Conservation (phyloP, 23 tunicate genomes). For the Pegea sp. region DNA sequence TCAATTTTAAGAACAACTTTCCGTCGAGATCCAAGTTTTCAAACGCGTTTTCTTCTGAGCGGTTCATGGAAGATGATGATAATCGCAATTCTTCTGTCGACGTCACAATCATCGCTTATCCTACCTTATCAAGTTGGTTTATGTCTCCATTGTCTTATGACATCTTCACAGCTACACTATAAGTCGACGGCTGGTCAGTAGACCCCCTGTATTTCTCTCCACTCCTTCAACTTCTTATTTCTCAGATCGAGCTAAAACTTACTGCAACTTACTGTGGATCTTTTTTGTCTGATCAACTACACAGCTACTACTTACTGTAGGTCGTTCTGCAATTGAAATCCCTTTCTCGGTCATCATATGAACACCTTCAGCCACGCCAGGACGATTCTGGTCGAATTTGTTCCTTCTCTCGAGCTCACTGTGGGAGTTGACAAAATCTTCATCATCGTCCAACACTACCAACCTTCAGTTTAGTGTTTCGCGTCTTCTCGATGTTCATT, state of each 20-base stretch:
- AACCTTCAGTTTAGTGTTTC: slow-evolving; percentile 18
- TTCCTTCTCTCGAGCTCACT: slow-evolving; percentile 71
- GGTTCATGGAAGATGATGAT: slow-evolving; percentile 79
- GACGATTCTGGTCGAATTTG: slow-evolving; percentile 64
- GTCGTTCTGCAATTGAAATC: slow-evolving; percentile 49
- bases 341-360: slow-evolving; percentile 68
- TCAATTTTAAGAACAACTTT: slow-evolving; percentile 45
- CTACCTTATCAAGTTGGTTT: slow-evolving; percentile 75
- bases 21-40: slow-evolving; percentile 8
- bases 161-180: slow-evolving; percentile 25
- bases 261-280: no score
- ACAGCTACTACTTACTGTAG: slow-evolving; percentile 53
- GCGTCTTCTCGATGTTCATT: neutral
- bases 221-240: neutral
- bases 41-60: slow-evolving; percentile 58
- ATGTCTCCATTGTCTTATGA: slow-evolving; percentile 76
- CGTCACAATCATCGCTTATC: slow-evolving; percentile 56
- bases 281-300: no score
- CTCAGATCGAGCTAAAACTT: slow-evolving; percentile 56
- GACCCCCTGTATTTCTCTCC: no score
- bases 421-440: slow-evolving; percentile 92
- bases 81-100: slow-evolving; percentile 82
- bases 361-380: slow-evolving; percentile 64
- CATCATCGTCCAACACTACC: slow-evolving; percentile 71
- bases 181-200: slow-evolving; percentile 35